Evolutionary conservation across 2,888 invertebrate genomes (phyloP).

Genomic region (Drosophila siamana): DNA sequence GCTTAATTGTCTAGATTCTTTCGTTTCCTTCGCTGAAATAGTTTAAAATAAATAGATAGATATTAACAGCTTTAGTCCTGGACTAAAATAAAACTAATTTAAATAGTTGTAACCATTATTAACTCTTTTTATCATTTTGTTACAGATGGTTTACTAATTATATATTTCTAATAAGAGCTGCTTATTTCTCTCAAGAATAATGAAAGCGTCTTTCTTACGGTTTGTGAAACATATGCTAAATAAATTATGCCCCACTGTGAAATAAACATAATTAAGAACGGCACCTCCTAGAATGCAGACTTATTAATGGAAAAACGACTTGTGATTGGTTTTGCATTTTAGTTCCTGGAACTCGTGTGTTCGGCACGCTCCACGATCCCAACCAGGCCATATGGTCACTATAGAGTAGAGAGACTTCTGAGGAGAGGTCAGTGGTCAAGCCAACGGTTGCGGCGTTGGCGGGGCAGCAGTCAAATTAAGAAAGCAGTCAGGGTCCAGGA

Average conservation of each 20-base stretch:
- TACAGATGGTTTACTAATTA: background rate
- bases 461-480: slow-evolving; percentile 40
- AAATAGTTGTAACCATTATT: too few species aligned
- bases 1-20: too few species aligned
- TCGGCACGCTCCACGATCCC: slow-evolving; percentile 54
- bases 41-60: too few species aligned
- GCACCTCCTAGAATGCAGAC: background rate
- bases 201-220: background rate
- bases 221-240: slow-evolving; percentile 17
- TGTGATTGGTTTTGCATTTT: slow-evolving; percentile 49
- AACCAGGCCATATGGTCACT: slow-evolving; percentile 50
- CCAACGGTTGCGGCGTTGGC: background rate
- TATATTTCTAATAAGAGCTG: background rate
- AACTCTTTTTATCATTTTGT: too few species aligned
- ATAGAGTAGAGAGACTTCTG: background rate
- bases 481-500: slow-evolving; percentile 38
- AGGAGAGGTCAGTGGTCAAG: slow-evolving; percentile 33
- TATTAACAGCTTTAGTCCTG: too few species aligned
- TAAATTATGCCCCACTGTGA: slow-evolving; percentile 4
- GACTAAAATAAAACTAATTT: too few species aligned
- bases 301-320: slow-evolving; percentile 23
- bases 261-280: background rate
- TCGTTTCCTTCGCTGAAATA: too few species aligned
- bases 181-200: background rate
- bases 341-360: slow-evolving; percentile 65